Evolutionary conservation across 2,888 invertebrate species (phyloP).

Genomic region (Amphipoea oculea): DNA sequence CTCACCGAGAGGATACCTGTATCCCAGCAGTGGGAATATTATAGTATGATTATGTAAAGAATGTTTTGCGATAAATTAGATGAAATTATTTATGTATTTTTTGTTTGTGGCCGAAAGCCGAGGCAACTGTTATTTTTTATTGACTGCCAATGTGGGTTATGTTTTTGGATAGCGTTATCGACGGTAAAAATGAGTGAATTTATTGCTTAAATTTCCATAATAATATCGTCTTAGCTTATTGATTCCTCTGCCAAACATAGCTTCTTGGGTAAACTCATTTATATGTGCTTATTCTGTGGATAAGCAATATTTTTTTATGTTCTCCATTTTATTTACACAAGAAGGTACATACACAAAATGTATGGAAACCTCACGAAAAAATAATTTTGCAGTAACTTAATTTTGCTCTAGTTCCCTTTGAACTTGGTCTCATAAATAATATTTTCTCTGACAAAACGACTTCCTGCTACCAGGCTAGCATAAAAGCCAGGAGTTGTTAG

Average conservation of each 20-base stretch:
- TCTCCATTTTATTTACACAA: neutral
- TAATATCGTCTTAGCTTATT: neutral
- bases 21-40: neutral
- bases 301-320: neutral
- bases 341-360: neutral
- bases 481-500: constrained; percentile 47
- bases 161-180: neutral
- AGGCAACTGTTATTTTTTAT: neutral
- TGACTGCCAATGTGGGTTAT: neutral
- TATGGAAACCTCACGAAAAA: neutral
- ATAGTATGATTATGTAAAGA: neutral
- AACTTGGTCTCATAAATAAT: constrained; percentile 48
- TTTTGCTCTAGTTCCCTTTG: constrained; percentile 13
- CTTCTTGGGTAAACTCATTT: neutral
- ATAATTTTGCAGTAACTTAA: neutral
- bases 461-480: constrained; percentile 48
- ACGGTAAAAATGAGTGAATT: neutral
- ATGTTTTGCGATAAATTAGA: neutral
- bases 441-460: constrained; percentile 45
- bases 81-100: neutral
- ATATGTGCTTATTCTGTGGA: neutral
- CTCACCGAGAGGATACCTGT: neutral
- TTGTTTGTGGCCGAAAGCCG: neutral
- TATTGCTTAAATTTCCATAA: constrained; percentile 16
- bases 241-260: neutral